A percentile compares a stretch with the other conserved stretches of the same genome.
Conservation (phyloP, 1,140 invertebrate genomes). For the Neotoxoptera formosana region DNA sequence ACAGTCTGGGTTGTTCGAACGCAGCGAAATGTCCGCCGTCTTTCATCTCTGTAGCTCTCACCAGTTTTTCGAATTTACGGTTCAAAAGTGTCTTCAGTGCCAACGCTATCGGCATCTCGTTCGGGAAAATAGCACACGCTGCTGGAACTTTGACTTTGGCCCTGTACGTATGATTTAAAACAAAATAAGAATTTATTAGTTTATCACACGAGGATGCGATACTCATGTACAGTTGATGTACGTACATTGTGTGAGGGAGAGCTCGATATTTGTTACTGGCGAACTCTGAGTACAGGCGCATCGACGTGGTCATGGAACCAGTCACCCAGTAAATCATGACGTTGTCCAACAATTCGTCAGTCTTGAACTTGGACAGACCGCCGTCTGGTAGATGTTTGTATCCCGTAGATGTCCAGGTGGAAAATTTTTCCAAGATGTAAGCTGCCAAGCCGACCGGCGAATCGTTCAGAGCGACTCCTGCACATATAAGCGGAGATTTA, state of each 20-base stretch:
- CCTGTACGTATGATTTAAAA: constrained; percentile 63
- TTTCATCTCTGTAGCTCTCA: constrained; percentile 69
- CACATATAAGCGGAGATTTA: neutral
- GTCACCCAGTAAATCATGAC: constrained; percentile 89
- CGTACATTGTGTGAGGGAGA: neutral
- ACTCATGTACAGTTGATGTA: neutral
- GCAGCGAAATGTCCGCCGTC: constrained; percentile 88
- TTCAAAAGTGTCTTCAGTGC: constrained; percentile 69
- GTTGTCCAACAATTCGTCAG: constrained; percentile 85
- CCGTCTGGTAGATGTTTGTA: constrained; percentile 72
- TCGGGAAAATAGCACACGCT: constrained; percentile 71
- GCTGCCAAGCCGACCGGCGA: constrained; percentile 75
- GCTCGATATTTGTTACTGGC: neutral
- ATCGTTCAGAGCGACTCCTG: constrained; percentile 69
- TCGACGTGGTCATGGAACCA: constrained; percentile 77
- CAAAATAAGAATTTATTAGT: neutral
- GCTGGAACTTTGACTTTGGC: constrained; percentile 70
- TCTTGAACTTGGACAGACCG: constrained; percentile 70
- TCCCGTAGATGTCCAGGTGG: constrained; percentile 71
- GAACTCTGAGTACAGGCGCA: constrained; percentile 78
- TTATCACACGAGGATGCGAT: neutral
- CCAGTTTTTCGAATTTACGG: constrained; percentile 71
- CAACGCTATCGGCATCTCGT: constrained; percentile 69
- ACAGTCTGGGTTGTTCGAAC: constrained; percentile 75
- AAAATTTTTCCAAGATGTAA: constrained; percentile 79